Conservation (phyloP, 2,888 invertebrate genomes). For the Imbricaverruca yamaguchii region DNA sequence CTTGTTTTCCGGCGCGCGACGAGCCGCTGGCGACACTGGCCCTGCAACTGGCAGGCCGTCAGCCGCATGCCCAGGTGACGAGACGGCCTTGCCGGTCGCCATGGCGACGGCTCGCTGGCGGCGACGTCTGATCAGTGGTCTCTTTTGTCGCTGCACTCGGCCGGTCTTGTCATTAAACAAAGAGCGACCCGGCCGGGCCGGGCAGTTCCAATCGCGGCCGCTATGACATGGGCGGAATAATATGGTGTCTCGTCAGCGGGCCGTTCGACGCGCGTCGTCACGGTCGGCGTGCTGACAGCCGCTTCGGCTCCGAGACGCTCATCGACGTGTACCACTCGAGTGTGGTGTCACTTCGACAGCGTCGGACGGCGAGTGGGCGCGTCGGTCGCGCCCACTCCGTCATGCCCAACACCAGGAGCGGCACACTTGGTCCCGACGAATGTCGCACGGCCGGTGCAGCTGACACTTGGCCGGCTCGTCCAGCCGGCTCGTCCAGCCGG, state of each 20-base stretch:
- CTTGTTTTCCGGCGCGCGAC: background rate
- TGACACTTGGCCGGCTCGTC: background rate
- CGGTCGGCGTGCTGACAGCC: background rate
- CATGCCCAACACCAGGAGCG: too few species aligned
- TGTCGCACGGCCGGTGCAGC: background rate
- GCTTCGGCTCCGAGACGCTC: too few species aligned
- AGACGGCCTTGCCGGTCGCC: background rate
- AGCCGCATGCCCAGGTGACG: constrained; percentile 14
- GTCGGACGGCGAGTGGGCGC: too few species aligned
- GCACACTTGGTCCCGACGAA: too few species aligned
- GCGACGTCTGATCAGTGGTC: background rate
- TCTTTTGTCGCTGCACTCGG: constrained; percentile 17
- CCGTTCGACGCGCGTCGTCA: background rate
- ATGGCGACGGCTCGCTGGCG: background rate
- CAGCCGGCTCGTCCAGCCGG: too few species aligned
- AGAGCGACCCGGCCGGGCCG: background rate
- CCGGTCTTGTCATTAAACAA: constrained; percentile 3
- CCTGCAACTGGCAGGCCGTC: background rate
- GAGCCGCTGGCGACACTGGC: background rate
- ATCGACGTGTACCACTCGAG: background rate
- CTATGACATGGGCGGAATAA: background rate
- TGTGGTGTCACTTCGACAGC: too few species aligned
- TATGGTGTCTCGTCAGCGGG: background rate
- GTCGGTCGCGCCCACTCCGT: too few species aligned
- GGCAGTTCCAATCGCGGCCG: background rate